Conservation (phyloP, 2,113 vertebrate genomes). For the Cololabis saira region DNA sequence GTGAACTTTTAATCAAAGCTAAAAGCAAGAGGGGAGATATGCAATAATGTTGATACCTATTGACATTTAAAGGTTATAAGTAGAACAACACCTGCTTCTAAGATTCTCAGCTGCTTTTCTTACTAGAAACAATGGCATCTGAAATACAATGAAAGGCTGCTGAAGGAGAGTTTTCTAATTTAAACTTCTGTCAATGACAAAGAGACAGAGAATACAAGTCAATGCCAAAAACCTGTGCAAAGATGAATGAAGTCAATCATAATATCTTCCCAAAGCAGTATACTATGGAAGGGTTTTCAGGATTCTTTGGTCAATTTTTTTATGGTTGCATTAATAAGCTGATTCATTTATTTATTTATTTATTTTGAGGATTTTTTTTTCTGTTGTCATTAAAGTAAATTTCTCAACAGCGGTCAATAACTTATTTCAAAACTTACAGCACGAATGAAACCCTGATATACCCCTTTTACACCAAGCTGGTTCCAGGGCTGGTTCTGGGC, state of each 20-base stretch:
- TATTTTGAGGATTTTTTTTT: too few species aligned
- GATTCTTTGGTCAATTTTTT: not conserved
- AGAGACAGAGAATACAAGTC: not conserved
- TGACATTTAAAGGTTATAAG: conserved; percentile 14
- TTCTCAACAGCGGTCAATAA: too few species aligned
- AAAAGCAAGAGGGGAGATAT: conserved; percentile 4
- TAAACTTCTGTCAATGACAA: not conserved
- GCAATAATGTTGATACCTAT: conserved; percentile 16
- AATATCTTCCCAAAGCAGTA: not conserved
- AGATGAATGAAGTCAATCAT: not conserved
- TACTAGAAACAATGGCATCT: conserved; percentile 1
- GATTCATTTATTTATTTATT: too few species aligned
- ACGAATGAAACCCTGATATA: too few species aligned
- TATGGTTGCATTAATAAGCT: too few species aligned
- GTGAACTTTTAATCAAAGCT: conserved; percentile 49
- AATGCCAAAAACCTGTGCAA: not conserved
- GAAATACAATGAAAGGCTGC: conserved; percentile 4
- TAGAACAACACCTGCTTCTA: conserved; percentile 6
- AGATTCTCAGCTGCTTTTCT: not conserved
- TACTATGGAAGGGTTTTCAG: too few species aligned
- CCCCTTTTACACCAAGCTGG: too few species aligned
- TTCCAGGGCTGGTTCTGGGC: too few species aligned
- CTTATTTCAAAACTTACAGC: too few species aligned
- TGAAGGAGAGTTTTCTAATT: not conserved
- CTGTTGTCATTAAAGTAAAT: too few species aligned